These are phyloP conservation scores for Trisateles emortualis DNA, from an alignment of 2,888 invertebrate genomes.

Conservation along the genomic window DNA sequence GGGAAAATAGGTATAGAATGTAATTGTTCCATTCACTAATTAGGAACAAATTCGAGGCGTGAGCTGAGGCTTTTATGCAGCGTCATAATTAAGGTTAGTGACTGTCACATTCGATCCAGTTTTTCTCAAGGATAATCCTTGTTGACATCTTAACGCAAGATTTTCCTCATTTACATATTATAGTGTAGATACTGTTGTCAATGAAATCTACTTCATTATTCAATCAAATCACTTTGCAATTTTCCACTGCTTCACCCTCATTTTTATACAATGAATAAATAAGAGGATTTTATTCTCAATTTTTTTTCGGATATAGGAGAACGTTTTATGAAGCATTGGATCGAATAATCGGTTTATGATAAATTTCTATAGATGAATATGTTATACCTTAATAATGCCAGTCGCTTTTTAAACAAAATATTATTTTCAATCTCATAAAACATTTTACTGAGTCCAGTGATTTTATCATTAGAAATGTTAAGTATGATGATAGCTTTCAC, in stretches of 20 bases:
- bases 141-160: slow-evolving; percentile 42
- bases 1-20: no score
- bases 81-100: slow-evolving; percentile 41
- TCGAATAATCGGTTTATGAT: no score
- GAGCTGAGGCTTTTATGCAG: not conserved
- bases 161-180: slow-evolving; percentile 34
- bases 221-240: slow-evolving; percentile 1
- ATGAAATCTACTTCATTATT: not conserved
- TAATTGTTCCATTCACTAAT: not conserved
- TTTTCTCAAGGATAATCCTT: slow-evolving; percentile 59
- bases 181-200: slow-evolving; percentile 5
- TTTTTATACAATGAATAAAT: not conserved
- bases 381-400: no score
- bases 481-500: no score
- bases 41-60: not conserved
- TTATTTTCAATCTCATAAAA: no score
- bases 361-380: no score
- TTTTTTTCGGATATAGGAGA: not conserved
- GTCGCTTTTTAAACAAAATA: no score
- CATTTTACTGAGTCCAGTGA: no score
- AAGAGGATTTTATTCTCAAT: not conserved
- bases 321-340: no score
- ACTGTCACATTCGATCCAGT: slow-evolving; percentile 57
- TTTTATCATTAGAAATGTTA: no score
- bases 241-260: not conserved